Evolutionary conservation across 2,888 invertebrate genomes (phyloP).

Genomic region (Hemaris fuciformis): DNA sequence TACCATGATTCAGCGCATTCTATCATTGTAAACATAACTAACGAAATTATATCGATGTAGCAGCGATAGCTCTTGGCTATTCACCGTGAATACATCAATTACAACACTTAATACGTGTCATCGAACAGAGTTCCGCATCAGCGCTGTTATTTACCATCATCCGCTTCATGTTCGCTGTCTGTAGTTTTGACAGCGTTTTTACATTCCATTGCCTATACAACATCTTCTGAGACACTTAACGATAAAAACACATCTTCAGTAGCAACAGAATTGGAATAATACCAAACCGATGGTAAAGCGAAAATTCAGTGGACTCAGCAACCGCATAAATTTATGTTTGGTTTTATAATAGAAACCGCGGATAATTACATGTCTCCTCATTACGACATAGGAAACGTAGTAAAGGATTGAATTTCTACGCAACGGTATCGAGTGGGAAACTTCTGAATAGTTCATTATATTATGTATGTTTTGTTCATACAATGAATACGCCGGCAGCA

Average conservation of each 20-base stretch:
- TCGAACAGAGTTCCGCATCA: conserved; percentile 40
- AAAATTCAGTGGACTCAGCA: not conserved
- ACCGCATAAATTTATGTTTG: not conserved
- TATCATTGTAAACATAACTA: conserved; percentile 64
- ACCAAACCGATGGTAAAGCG: not conserved
- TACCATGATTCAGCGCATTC: conserved; percentile 61
- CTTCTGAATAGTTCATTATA: conserved; percentile 51
- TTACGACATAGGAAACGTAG: conserved; percentile 51
- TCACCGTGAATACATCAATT: conserved; percentile 59
- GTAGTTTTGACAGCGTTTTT: conserved; percentile 17
- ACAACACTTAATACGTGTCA: conserved; percentile 44
- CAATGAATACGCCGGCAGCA: conserved; percentile 43
- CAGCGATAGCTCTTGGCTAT: conserved; percentile 52
- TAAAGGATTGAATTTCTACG: conserved; percentile 50
- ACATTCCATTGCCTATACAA: not conserved
- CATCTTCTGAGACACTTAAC: not conserved
- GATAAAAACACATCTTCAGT: not conserved
- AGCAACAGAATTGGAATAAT: not conserved
- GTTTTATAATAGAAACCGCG: conserved; percentile 42
- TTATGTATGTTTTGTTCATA: conserved; percentile 44
- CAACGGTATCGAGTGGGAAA: conserved; percentile 52
- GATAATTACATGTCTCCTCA: conserved; percentile 51
- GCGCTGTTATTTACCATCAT: conserved; percentile 35
- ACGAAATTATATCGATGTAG: conserved; percentile 65
- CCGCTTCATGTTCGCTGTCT: conserved; percentile 22